These are phyloP conservation scores for Maconellicoccus hirsutus DNA, from an alignment of 1,140 invertebrate species.

Conservation along the genomic window DNA sequence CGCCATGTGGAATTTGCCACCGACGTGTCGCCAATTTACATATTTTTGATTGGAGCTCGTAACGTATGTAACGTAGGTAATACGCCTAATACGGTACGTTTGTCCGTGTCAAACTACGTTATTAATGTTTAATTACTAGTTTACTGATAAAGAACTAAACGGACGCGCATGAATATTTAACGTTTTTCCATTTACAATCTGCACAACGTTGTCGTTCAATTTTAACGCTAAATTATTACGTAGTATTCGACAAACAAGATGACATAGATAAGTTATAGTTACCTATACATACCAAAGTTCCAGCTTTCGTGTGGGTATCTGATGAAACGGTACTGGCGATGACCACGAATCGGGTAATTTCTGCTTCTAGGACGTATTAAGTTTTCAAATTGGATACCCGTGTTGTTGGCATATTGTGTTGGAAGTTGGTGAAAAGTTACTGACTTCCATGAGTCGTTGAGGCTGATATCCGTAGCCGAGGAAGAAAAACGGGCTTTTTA, in stretches of 20 bases:
- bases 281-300: too few species aligned
- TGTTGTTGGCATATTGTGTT: too few species aligned
- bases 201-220: not conserved
- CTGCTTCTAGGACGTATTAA: too few species aligned
- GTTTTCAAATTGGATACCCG: too few species aligned
- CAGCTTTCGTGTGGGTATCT: too few species aligned
- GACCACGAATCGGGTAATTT: too few species aligned
- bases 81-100: not conserved
- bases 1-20: not conserved
- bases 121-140: conserved; percentile 6
- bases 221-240: not conserved
- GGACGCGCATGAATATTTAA: not conserved
- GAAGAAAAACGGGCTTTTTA: too few species aligned
- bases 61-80: too few species aligned
- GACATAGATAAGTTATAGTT: not conserved
- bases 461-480: too few species aligned
- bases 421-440: too few species aligned
- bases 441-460: too few species aligned
- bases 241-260: not conserved
- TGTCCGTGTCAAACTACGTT: not conserved
- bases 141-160: conserved; percentile 5
- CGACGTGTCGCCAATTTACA: not conserved
- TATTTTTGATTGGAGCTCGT: not conserved
- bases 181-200: not conserved
- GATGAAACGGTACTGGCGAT: too few species aligned